phyloP scores from a whole-genome alignment of 2,888 invertebrate species.

The Pilophorus perplexus region DNA sequence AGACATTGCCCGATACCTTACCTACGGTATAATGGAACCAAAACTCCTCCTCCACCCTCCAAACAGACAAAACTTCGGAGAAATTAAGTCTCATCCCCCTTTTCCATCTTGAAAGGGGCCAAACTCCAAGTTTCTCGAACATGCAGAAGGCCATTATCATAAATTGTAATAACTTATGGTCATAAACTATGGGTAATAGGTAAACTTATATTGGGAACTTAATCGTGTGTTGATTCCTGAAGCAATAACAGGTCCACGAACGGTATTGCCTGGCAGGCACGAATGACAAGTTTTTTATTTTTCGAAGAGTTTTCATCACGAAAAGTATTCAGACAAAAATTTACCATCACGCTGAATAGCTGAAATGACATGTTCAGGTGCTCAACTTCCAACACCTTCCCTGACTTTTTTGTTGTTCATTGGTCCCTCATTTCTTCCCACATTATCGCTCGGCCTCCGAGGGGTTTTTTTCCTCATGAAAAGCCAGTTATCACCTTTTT shows the following conservation, averaged over 20 bases:
- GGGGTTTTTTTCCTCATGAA: too few species aligned
- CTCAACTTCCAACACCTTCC: too few species aligned
- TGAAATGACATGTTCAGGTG: too few species aligned
- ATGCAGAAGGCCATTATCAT: conserved; percentile 29
- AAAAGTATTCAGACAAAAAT: too few species aligned
- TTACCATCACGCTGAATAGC: too few species aligned
- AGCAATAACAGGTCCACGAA: conserved; percentile 18
- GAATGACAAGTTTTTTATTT: too few species aligned
- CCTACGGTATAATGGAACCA: conserved; percentile 23
- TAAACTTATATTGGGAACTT: conserved; percentile 37
- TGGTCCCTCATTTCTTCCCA: too few species aligned
- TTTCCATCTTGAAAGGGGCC: background rate
- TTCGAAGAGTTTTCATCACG: too few species aligned
- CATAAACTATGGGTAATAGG: conserved; percentile 35
- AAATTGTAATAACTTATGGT: conserved; percentile 25
- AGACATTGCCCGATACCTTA: conserved; percentile 22
- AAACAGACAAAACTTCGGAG: conserved; percentile 16
- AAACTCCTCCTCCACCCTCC: background rate
- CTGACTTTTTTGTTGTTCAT: too few species aligned
- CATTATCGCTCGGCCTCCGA: too few species aligned
- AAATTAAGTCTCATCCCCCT: conserved; percentile 27
- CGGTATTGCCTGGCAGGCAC: too few species aligned
- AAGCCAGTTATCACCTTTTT: too few species aligned
- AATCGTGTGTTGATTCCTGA: conserved; percentile 38
- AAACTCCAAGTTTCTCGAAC: conserved; percentile 2